Base-by-base conservation (phyloP, 2,888 invertebrate species). In the Epinotia nisella region DNA sequence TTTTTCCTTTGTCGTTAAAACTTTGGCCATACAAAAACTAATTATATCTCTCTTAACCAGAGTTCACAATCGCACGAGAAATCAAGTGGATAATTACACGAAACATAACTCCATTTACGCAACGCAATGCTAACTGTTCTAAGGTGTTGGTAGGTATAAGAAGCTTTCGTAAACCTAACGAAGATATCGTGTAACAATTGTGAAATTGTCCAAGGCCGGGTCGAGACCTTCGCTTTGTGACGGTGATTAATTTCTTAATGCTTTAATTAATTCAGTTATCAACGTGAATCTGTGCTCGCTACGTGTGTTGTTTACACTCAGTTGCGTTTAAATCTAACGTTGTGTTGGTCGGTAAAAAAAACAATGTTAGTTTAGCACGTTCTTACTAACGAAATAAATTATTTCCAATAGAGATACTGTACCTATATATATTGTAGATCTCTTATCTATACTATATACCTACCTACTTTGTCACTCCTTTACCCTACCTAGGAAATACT, bases 121-220 rank as follows among this genome's bases (percentile, higher is more conserved):
- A 87, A 87, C 79, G 60, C 60, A 67, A 39, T 49, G 49, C 49
- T 62, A 59, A 62, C 72, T 68, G 72, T 68, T 62, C 67, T 62
- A 62, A 62, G 62, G 62, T 56, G 59, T 53, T 45, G 76, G 78
- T 80, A 81, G 76, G 78, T 80, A 81, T 88, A 87, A 84, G 85
- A 81, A 78, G 77, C 85, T 91, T 91, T 90, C 90, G 90, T 86
- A 90, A 90, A 90, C 76, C 74, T 75, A 62, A 74, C 85, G 88
- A 89, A 89, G 88, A 88, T 87, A 90, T 88, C 84, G 83, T 85
- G 86, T 85, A 84, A 86, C 87, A 87, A 83, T 91, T 90, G 87
- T 86, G 91, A 87, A 91, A 91, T 82, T 78, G 68, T 77, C 78
- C 86, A 84, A 87, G 88, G 90, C 83, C 87, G 82, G 74, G 78